Conservation (phyloP, 2,888 invertebrate species). For the Meta bourneti region DNA sequence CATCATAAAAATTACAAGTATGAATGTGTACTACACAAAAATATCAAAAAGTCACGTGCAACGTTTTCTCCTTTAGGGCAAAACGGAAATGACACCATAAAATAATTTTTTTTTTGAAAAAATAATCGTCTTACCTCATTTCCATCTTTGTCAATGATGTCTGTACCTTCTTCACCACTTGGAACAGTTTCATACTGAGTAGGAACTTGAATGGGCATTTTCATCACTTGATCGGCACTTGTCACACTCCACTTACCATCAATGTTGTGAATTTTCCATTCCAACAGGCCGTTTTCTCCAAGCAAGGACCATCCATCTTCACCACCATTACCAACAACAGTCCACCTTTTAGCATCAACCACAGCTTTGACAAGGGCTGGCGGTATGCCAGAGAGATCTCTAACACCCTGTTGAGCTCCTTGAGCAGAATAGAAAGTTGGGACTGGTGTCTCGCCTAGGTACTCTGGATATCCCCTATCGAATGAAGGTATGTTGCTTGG, state of each 20-base stretch:
- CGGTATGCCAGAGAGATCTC: constrained; percentile 39
- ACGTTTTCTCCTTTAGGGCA: too few relatives aligned
- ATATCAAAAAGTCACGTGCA: too few relatives aligned
- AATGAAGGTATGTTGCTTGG: background rate
- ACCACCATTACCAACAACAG: constrained; percentile 58
- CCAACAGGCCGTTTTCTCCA: constrained; percentile 62
- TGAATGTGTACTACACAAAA: too few relatives aligned
- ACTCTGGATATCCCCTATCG: background rate
- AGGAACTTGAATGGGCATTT: constrained; percentile 13
- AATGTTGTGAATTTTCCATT: constrained; percentile 71
- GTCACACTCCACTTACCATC: constrained; percentile 66
- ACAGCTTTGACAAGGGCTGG: constrained; percentile 65
- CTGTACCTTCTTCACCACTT: background rate
- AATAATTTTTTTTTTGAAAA: background rate
- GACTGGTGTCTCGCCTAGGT: background rate
- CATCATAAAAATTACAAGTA: too few relatives aligned
- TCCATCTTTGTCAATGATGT: constrained; percentile 7
- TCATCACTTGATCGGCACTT: constrained; percentile 58
- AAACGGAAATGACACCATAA: too few relatives aligned
- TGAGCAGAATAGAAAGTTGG: background rate
- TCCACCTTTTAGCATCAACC: constrained; percentile 63
- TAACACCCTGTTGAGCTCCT: background rate
- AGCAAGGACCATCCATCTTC: constrained; percentile 63
- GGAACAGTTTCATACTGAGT: background rate
- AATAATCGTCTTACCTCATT: background rate